These are phyloP conservation scores for Allobates femoralis DNA, from an alignment of 2,797 vertebrate species.

Conservation along the genomic window DNA sequence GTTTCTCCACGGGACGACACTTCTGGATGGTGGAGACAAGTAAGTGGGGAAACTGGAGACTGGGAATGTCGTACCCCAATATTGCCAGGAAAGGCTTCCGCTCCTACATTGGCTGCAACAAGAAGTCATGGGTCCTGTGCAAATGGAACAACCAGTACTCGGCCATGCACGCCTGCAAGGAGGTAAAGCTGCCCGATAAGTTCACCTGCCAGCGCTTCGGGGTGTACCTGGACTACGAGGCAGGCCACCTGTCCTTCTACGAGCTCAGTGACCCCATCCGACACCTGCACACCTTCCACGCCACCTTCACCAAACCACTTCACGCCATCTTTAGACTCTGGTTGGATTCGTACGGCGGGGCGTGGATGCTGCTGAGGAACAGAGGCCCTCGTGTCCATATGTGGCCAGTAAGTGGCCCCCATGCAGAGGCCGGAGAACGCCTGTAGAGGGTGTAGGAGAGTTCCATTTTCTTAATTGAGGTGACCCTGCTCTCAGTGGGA, in stretches of 20 bases:
- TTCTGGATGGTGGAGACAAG: constrained; percentile 2
- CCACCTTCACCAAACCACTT: constrained; percentile 28
- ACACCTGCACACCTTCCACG: constrained; percentile 21
- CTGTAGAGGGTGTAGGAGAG: no score
- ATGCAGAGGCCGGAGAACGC: no score
- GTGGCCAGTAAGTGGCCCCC: background rate
- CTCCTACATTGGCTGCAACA: background rate
- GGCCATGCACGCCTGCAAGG: background rate
- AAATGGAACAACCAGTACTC: constrained; percentile 2
- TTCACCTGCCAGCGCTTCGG: background rate
- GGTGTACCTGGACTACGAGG: constrained; percentile 33
- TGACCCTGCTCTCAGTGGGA: no score
- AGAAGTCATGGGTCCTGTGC: background rate
- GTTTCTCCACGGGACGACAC: constrained; percentile 20
- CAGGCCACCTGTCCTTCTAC: constrained; percentile 18
- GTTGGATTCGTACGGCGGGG: background rate
- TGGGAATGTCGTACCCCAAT: constrained; percentile 7
- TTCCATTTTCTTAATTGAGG: no score
- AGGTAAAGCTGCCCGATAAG: background rate
- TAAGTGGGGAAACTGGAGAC: background rate
- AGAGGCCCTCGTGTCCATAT: background rate
- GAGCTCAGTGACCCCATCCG: background rate
- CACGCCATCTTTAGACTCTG: constrained; percentile 1
- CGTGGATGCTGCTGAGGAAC: background rate
- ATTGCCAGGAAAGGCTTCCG: background rate